phyloP scores from a whole-genome alignment of 2,113 vertebrate genomes.

The Anoplopoma fimbria region DNA sequence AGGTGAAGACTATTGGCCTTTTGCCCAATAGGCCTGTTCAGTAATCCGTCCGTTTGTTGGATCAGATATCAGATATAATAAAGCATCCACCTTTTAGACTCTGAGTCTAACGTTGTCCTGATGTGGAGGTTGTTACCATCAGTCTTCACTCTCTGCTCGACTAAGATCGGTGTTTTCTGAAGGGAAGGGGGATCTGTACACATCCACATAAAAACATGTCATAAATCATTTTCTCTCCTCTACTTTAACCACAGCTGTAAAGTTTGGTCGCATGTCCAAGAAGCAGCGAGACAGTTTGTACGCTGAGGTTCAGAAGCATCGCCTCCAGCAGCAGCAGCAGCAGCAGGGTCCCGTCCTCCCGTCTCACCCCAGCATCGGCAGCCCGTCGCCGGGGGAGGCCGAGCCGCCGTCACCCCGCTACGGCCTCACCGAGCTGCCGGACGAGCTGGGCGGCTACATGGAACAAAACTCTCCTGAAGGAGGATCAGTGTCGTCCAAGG shows the following conservation, averaged over 20 bases:
- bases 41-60: no score
- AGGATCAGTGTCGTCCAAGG: slow-evolving; percentile 69
- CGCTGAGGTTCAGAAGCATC: slow-evolving; percentile 93
- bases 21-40: no score
- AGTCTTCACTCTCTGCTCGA: background rate
- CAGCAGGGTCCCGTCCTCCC: slow-evolving; percentile 19
- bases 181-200: no score
- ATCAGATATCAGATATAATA: no score
- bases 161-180: no score
- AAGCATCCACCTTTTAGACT: no score
- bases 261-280: slow-evolving; percentile 96
- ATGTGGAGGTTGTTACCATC: no score
- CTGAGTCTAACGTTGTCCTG: no score
- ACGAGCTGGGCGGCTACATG: slow-evolving; percentile 90
- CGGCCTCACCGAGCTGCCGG: slow-evolving; percentile 89
- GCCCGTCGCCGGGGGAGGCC: slow-evolving; percentile 88
- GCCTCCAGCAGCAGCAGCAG: slow-evolving; percentile 87
- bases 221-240: no score
- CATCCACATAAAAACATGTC: no score
- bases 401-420: slow-evolving; percentile 91
- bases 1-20: no score
- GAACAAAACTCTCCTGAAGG: slow-evolving; percentile 90
- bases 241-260: slow-evolving; percentile 83
- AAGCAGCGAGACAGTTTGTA: slow-evolving; percentile 96
- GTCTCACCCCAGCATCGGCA: slow-evolving; percentile 68